Conservation (phyloP, 2,797 vertebrate genomes). For the Sciurus vulgaris region DNA sequence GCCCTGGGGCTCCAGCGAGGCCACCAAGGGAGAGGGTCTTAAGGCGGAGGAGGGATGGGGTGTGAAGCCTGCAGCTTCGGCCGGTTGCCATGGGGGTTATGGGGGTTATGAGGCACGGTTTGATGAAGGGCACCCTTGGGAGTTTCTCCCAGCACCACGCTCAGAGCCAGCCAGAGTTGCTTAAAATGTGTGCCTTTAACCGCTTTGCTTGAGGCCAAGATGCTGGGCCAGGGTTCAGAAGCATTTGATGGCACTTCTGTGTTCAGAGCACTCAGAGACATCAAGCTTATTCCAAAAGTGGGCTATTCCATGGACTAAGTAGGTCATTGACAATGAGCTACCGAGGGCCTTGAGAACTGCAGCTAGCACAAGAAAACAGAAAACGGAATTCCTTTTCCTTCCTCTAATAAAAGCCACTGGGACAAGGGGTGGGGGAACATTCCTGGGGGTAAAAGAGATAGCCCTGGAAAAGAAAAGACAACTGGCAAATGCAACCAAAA, state of each 20-base stretch:
- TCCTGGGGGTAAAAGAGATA: not conserved
- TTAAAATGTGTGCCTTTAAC: not conserved
- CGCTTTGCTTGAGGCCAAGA: not conserved
- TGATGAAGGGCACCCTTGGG: not conserved
- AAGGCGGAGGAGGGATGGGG: not conserved
- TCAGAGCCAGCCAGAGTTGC: not conserved
- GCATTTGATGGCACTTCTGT: not conserved
- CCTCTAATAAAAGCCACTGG: not conserved
- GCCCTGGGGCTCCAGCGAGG: not conserved
- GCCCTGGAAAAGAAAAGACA: not conserved
- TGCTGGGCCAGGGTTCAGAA: not conserved
- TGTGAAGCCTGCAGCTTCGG: fast-evolving
- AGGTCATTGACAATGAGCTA: not conserved
- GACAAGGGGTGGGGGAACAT: fast-evolving
- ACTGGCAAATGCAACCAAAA: not conserved
- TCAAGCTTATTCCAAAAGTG: not conserved
- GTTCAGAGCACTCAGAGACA: not conserved
- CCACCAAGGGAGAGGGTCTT: not conserved
- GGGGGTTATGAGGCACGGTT: not conserved
- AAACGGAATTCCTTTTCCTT: not conserved
- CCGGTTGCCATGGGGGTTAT: fast-evolving
- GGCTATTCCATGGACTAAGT: not conserved
- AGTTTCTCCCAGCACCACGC: no score
- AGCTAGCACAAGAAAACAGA: not conserved
- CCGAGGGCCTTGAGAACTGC: not conserved